These are phyloP conservation scores for Axis porcinus DNA, from an alignment of 2,113 vertebrate genomes.

Conservation along the genomic window DNA sequence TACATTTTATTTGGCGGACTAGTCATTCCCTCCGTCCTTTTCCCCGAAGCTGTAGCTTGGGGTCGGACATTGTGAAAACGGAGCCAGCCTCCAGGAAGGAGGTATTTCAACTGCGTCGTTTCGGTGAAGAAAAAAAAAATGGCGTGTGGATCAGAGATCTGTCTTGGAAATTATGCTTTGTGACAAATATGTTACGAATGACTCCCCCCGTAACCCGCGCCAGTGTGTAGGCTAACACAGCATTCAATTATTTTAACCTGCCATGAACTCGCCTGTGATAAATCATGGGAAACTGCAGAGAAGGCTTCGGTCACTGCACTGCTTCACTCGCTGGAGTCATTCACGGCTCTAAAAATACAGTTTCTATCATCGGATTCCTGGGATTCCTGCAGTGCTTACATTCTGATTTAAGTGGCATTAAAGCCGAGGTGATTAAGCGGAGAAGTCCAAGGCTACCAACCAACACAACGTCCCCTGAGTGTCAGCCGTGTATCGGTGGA, in stretches of 20 bases:
- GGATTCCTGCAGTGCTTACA: conserved; percentile 89
- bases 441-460: conserved; percentile 79
- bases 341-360: conserved; percentile 95
- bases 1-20: conserved; percentile 5
- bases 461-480: conserved; percentile 77
- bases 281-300: conserved; percentile 83
- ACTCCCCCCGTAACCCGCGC: conserved; percentile 59
- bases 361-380: conserved; percentile 91
- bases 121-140: not conserved
- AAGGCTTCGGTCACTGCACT: conserved; percentile 82
- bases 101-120: not conserved
- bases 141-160: conserved; percentile 33
- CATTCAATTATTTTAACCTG: conserved; percentile 74
- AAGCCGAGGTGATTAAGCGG: conserved; percentile 80
- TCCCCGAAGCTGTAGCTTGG: not conserved
- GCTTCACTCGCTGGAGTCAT: conserved; percentile 82
- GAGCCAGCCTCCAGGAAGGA: not conserved
- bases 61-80: not conserved
- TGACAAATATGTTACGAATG: conserved; percentile 79
- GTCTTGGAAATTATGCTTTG: conserved; percentile 75
- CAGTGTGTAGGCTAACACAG: conserved; percentile 74
- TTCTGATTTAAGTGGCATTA: conserved; percentile 91
- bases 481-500: conserved; percentile 86
- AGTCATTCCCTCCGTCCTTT: not conserved
- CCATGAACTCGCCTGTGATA: conserved; percentile 78